Base-by-base conservation (phyloP, 2,888 invertebrate genomes). In the Calliopum simillimum region DNA sequence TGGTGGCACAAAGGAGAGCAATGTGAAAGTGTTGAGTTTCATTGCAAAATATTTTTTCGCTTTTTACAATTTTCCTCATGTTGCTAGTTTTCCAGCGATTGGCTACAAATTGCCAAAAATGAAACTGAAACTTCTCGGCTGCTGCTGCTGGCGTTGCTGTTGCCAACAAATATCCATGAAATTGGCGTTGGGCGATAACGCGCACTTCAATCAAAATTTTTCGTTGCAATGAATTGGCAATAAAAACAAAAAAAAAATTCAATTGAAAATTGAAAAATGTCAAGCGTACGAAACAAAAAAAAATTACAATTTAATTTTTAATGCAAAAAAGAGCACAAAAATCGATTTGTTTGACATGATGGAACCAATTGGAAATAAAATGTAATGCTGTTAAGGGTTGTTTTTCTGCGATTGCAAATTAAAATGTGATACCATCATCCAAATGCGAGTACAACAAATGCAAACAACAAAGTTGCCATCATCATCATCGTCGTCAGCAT, bases 251-350 rank as follows among this genome's bases (percentile, higher is more conserved):
- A 53, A 21, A 43, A 16, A 59, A 23, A 13, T 46, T 14, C 21
- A 25, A 41, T 2, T 16, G 23, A 58, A 51, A 47, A 66, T 58
- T 66, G 43, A 13, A 66, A 56, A 66, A 21, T 23, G 47, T 25
- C 25, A 44, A 25, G 25, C 8, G 46, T 21, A 16, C 19, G 53
- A 67, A 46, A 11, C 13, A 25, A 13, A 41, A 46, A 43, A 55
- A 23, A 65, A 53, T 47, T 61, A 59, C 58, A 59, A 33, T 67
- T 59, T 67, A 46, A 67, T 67, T 67, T 47, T 59, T n/a, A n/a
- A n/a, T n/a, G n/a, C n/a, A 67, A 67, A 55, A 11, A 33, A 14
- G 55, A 33, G 19, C 43, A 13, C 46, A 47, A 56, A 56, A 61
- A 43, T 21, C 55, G 16, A 33, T 65, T 41, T 19, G 67, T 16